phyloP scores from a whole-genome alignment of 2,113 vertebrate species.

The Zosterops lateralis region DNA sequence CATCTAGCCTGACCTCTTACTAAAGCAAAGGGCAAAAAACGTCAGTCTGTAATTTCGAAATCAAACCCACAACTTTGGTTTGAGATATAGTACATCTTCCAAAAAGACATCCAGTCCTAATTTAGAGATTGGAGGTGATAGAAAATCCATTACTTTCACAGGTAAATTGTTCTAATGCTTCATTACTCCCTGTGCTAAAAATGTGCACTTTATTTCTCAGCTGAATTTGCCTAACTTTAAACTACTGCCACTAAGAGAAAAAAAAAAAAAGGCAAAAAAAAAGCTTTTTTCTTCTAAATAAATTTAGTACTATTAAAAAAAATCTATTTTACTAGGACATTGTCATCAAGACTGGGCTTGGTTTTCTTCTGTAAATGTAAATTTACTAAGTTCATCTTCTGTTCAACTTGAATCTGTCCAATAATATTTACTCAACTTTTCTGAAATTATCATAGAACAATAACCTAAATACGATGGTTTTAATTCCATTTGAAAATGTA shows the following conservation, averaged over 20 bases:
- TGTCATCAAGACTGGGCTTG: background rate
- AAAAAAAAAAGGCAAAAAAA: too few relatives aligned
- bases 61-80: constrained; percentile 22
- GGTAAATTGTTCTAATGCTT: constrained; percentile 36
- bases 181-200: constrained; percentile 21
- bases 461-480: background rate
- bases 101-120: constrained; percentile 1
- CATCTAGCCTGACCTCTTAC: background rate
- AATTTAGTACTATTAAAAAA: background rate
- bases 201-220: background rate
- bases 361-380: background rate
- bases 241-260: background rate
- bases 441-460: background rate
- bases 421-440: background rate
- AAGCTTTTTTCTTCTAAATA: background rate
- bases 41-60: background rate
- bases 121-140: constrained; percentile 8
- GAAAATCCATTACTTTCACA: constrained; percentile 35
- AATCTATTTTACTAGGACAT: background rate
- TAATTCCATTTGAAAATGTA: background rate
- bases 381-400: background rate
- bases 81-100: background rate
- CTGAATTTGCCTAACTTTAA: constrained; percentile 25
- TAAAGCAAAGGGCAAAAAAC: background rate
- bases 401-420: background rate